Percentiles rank a stretch among this genome's conserved stretches.
These are phyloP conservation scores for Corvus cornix DNA, from an alignment of 2,113 vertebrate genomes.

Conservation along the genomic window DNA sequence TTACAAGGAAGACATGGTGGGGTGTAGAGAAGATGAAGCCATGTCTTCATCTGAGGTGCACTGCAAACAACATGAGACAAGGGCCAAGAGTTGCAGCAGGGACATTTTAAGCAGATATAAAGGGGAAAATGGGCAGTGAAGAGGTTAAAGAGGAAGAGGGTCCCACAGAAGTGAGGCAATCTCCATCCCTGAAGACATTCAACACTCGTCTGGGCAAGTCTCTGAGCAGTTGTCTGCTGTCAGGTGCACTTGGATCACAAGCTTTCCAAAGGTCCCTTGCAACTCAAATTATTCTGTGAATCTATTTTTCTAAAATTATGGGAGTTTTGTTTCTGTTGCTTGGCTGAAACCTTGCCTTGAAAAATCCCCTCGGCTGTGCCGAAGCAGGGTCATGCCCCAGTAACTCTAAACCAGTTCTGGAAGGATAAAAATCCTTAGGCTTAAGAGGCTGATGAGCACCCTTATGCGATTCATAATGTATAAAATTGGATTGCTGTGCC, in stretches of 20 bases:
- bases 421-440: neutral
- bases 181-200: neutral
- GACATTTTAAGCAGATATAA: neutral
- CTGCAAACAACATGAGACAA: neutral
- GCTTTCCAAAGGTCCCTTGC: neutral
- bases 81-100: fast-evolving
- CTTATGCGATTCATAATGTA: neutral
- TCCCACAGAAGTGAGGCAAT: neutral
- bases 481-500: neutral
- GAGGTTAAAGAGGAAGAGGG: neutral
- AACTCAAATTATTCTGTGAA: neutral
- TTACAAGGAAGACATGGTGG: neutral
- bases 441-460: neutral
- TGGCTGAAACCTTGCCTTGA: neutral
- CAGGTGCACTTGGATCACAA: neutral
- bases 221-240: neutral
- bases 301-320: neutral
- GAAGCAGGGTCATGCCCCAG: neutral
- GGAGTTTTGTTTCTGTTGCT: neutral
- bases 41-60: neutral
- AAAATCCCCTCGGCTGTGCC: neutral
- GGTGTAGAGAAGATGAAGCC: neutral
- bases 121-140: neutral
- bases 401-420: neutral
- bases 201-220: neutral